Evolutionary conservation across 1,140 invertebrate species (phyloP).

Genomic region (Aphaenogaster floridana): DNA sequence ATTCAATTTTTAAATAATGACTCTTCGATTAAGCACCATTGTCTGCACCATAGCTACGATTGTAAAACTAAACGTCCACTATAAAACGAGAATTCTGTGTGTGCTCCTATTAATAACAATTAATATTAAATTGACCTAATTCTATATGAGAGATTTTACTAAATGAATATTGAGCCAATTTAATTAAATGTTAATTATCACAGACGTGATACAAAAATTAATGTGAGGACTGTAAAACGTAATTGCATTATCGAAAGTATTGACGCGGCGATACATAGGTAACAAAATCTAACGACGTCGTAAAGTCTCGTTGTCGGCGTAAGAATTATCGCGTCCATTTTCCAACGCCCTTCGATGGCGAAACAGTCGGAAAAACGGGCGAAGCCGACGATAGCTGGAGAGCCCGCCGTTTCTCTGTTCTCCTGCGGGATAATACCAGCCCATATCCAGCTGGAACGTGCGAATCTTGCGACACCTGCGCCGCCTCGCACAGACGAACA

Average conservation of each 20-base stretch:
- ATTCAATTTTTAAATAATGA: constrained; percentile 21
- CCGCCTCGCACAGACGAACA: constrained; percentile 68
- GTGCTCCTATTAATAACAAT: background rate
- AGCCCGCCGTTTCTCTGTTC: constrained; percentile 46
- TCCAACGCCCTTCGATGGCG: constrained; percentile 52
- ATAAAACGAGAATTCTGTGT: background rate
- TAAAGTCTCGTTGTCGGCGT: constrained; percentile 60
- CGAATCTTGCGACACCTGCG: constrained; percentile 76
- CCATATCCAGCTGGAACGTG: constrained; percentile 76
- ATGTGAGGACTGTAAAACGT: background rate
- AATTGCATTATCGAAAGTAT: background rate
- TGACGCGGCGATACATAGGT: background rate
- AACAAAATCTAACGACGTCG: constrained; percentile 48
- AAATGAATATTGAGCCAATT: background rate
- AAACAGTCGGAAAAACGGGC: constrained; percentile 72
- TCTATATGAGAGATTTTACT: background rate
- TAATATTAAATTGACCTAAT: background rate
- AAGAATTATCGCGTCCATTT: constrained; percentile 70
- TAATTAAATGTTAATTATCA: constrained; percentile 24
- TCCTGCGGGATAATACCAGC: constrained; percentile 68
- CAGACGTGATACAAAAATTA: background rate
- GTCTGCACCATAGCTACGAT: background rate
- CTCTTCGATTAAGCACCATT: background rate
- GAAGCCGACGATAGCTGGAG: constrained; percentile 49
- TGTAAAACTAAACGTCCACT: background rate